Conservation (phyloP, 1,140 invertebrate species). For the Carcinoscorpius rotundicauda region DNA sequence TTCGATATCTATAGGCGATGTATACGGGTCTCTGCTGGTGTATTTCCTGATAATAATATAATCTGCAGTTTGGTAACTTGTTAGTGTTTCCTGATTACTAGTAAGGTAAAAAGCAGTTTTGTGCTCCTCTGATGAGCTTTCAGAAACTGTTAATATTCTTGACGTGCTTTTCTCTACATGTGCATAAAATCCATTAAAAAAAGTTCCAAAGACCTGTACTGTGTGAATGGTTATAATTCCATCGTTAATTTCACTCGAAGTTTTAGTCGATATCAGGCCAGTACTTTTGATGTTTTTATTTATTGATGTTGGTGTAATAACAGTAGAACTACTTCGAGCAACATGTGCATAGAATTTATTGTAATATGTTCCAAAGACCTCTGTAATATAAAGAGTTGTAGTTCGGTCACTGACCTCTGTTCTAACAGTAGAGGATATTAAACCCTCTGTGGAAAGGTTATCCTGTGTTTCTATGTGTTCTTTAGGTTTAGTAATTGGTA, state of each 20-base stretch:
- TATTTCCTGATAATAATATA: too few species aligned
- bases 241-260: not conserved
- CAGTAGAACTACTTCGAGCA: slow-evolving; percentile 5
- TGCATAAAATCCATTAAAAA: slow-evolving; percentile 47
- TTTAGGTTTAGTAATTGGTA: slow-evolving; percentile 7
- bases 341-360: slow-evolving; percentile 65
- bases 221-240: slow-evolving; percentile 54
- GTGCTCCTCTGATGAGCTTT: too few species aligned
- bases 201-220: slow-evolving; percentile 52
- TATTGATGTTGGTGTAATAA: too few species aligned
- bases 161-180: slow-evolving; percentile 47
- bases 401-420: slow-evolving; percentile 49
- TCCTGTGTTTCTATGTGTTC: not conserved
- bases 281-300: not conserved
- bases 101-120: too few species aligned
- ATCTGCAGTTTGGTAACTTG: too few species aligned
- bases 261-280: slow-evolving; percentile 2
- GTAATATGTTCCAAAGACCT: slow-evolving; percentile 64
- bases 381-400: slow-evolving; percentile 51
- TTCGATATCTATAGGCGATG: too few species aligned
- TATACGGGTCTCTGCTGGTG: too few species aligned
- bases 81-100: too few species aligned
- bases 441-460: not conserved
- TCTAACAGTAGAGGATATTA: slow-evolving; percentile 16
- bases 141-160: not conserved